Evolutionary conservation across 2,888 invertebrate species (phyloP).

Genomic region (Coleophora deauratella): DNA sequence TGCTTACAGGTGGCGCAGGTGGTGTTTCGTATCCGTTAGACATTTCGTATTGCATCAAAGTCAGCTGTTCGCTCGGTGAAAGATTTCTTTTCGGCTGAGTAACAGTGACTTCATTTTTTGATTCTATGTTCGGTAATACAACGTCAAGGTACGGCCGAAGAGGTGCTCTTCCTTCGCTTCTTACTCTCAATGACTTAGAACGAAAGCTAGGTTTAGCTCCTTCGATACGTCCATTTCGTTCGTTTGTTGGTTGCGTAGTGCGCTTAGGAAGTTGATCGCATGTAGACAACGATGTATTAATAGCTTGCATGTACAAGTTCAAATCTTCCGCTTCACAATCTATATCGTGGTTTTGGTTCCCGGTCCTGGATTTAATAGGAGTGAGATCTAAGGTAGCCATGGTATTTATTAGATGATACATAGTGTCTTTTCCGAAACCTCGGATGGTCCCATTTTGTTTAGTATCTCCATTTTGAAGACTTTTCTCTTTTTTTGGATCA

Average conservation of each 20-base stretch:
- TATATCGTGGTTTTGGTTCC: constrained; percentile 43
- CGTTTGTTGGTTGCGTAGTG: constrained; percentile 51
- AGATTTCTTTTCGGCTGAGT: constrained; percentile 70
- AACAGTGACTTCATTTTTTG: constrained; percentile 60
- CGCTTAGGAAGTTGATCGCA: constrained; percentile 61
- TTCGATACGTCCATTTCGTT: constrained; percentile 57
- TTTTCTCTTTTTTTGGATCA: constrained; percentile 45
- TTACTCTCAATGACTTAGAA: constrained; percentile 68
- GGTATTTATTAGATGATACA: constrained; percentile 63
- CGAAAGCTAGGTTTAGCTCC: constrained; percentile 63
- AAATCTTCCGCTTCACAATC: constrained; percentile 63
- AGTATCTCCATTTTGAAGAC: constrained; percentile 18
- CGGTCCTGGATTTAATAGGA: constrained; percentile 51
- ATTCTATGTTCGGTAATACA: constrained; percentile 37
- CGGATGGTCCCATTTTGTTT: constrained; percentile 18
- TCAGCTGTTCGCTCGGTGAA: constrained; percentile 67
- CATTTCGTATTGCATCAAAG: constrained; percentile 66
- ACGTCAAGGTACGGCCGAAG: constrained; percentile 56
- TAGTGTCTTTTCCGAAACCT: constrained; percentile 35
- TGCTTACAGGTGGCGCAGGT: constrained; percentile 33
- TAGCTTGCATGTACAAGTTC: constrained; percentile 61
- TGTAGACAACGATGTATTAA: constrained; percentile 60
- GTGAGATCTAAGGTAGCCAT: constrained; percentile 64
- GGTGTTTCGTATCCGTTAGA: constrained; percentile 49
- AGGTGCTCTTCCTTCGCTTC: constrained; percentile 66